phyloP scores from a whole-genome alignment of 2,113 vertebrate species.

The Saimiri boliviensis region DNA sequence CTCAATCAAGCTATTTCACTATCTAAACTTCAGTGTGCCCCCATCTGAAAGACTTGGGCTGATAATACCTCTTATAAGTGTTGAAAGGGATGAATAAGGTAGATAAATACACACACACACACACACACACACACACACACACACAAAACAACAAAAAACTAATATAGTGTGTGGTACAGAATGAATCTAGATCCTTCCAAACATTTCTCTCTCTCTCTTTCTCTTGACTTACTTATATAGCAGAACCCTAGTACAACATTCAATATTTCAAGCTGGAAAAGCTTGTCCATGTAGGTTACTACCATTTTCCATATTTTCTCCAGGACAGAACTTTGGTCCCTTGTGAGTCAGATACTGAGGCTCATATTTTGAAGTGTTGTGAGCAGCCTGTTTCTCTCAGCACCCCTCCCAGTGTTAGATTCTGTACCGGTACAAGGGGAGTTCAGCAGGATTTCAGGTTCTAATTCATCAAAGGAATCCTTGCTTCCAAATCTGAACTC shows the following conservation, averaged over 20 bases:
- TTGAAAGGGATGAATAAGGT: constrained; percentile 11
- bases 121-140: no score
- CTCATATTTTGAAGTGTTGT: neutral
- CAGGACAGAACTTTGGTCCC: neutral
- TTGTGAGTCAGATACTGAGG: neutral
- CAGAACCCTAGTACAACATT: neutral
- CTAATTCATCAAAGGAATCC: neutral
- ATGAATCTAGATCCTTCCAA: neutral
- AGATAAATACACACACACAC: neutral
- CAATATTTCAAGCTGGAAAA: neutral
- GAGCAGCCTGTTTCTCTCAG: neutral
- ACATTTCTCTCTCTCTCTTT: neutral
- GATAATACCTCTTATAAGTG: constrained; percentile 1
- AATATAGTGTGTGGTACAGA: neutral
- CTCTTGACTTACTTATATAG: neutral
- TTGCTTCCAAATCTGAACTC: neutral
- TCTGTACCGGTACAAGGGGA: neutral
- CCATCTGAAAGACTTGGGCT: neutral
- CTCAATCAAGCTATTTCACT: constrained; percentile 3
- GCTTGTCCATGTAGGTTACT: neutral
- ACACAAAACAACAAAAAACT: neutral
- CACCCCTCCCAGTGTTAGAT: neutral
- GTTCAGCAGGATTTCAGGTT: neutral
- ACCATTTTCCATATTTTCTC: constrained; percentile 8
- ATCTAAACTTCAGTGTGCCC: neutral